phyloP scores from a whole-genome alignment of 2,888 invertebrate species.

The Drosophila birchii region DNA sequence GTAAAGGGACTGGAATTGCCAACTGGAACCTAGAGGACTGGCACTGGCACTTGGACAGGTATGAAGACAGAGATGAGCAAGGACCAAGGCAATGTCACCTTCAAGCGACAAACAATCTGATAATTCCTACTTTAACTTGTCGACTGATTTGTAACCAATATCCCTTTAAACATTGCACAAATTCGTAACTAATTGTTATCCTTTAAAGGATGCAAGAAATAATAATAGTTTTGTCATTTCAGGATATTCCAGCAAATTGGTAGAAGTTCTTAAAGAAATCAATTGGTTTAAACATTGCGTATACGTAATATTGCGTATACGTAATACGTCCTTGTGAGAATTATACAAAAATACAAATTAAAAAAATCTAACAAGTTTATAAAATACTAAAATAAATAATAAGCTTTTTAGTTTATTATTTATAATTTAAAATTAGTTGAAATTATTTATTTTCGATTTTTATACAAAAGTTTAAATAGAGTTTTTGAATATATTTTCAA shows the following conservation, averaged over 20 bases:
- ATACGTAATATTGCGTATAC: too few relatives aligned
- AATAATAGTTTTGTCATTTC: neutral
- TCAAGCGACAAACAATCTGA: neutral
- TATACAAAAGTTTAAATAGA: too few relatives aligned
- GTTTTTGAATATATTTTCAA: too few relatives aligned
- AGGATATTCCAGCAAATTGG: neutral
- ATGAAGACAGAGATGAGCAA: neutral
- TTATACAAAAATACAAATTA: too few relatives aligned
- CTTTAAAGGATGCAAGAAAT: neutral
- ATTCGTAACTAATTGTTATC: neutral
- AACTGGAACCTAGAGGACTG: neutral
- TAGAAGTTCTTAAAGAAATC: neutral
- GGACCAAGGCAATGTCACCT: neutral
- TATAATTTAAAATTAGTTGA: too few relatives aligned
- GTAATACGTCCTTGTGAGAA: too few relatives aligned
- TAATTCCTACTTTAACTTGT: neutral
- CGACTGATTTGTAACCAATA: neutral
- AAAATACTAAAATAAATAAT: too few relatives aligned
- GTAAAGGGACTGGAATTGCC: neutral
- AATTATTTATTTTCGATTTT: too few relatives aligned
- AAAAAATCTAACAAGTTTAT: too few relatives aligned
- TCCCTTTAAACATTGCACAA: neutral
- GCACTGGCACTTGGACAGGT: neutral
- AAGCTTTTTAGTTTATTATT: too few relatives aligned
- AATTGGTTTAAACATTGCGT: too few relatives aligned